Base-by-base conservation (phyloP, 1,140 invertebrate genomes). In the Pogonomyrmex californicus region DNA sequence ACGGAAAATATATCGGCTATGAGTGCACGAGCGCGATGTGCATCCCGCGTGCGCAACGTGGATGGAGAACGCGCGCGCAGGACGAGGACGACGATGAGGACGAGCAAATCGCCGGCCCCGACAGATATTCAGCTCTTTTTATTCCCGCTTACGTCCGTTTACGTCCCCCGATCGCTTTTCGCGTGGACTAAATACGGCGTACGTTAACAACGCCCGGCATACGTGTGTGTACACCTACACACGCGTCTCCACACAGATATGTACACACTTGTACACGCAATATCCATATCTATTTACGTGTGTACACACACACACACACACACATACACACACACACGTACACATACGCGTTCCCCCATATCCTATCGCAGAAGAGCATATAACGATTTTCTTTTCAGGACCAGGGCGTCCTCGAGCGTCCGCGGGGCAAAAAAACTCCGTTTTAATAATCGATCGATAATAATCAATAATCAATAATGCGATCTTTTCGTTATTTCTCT, bases 121-220 rank as follows among this genome's bases (percentile, higher is more conserved):
- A 73, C 79, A 83, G 79, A 83, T 83, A 83, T 83, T 83, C 68
- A 83, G 54, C 79, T 73, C 68, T 83, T 83, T 83, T 83, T 83
- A 83, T 83, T 73, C 79, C 79, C 79, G 79, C 70, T 83, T 83
- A 83, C 68, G 68, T 83, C 68, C 79, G 79, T 83, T 83, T 73
- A 73, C 79, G 54, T 82, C 54, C 68, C 63, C 79, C 68, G 79
- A 83, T 83, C 79, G 68, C 79, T 60, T 83, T 60, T 73, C 79
- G 79, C 79, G 68, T 83, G 79, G 79, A 83, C 68, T 60, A 83
- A 83, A 83, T 83, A 73, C 68, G 54, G 54, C 68, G 70, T 83
- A 54, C 79, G 44, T 83, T 73, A 73, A 83, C 79, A 83, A 47
- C 41, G 54, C 54, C 12, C 30, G 30, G 56, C 17, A 33, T 33